Conservation (phyloP, 2,113 vertebrate genomes). For the Serilophus lunatus region DNA sequence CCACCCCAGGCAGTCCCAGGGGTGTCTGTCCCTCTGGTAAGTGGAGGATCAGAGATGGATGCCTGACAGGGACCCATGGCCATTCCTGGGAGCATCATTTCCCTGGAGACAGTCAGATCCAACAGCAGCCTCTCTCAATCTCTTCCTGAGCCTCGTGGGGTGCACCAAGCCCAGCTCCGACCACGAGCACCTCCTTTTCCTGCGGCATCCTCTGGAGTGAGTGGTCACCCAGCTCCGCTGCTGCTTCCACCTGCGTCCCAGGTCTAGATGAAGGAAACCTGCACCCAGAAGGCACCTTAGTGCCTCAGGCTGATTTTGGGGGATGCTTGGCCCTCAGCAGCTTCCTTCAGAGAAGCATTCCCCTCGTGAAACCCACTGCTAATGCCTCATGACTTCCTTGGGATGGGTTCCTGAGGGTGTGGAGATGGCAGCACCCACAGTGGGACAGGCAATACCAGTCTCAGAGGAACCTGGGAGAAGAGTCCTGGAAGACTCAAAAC, state of each 20-base stretch:
- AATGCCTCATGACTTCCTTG: too few relatives aligned
- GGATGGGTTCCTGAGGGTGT: not conserved
- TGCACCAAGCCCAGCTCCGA: not conserved
- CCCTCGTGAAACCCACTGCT: too few relatives aligned
- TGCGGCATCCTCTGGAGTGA: rapidly evolving
- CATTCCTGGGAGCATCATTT: not conserved
- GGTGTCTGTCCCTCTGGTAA: not conserved
- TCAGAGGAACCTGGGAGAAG: not conserved
- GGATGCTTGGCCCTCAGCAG: too few relatives aligned
- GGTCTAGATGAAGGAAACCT: not conserved
- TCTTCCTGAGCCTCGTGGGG: rapidly evolving
- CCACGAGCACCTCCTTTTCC: rapidly evolving
- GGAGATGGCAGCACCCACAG: not conserved
- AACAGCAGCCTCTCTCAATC: not conserved
- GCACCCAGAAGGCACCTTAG: not conserved
- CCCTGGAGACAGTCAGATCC: not conserved
- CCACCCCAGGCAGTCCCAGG: not conserved
- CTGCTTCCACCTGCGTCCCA: rapidly evolving
- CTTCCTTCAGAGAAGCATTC: not conserved
- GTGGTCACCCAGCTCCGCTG: not conserved
- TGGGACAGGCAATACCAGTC: not conserved
- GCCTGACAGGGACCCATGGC: not conserved
- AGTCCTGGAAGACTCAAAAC: not conserved
- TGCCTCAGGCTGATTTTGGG: not conserved
- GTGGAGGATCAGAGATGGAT: not conserved